phyloP scores from a whole-genome alignment of 1,140 invertebrate species.

The Neotoxoptera formosana region DNA sequence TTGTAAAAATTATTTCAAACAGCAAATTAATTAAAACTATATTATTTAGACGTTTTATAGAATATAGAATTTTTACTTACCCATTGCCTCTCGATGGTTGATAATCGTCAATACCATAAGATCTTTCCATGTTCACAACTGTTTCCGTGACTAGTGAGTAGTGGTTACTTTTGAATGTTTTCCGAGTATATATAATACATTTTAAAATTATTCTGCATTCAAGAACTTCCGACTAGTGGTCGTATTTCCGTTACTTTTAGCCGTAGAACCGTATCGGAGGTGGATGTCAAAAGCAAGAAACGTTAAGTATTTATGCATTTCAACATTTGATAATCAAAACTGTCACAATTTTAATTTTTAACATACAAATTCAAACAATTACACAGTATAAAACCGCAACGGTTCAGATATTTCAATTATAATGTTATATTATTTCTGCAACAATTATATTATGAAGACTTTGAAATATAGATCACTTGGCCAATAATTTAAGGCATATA shows the following conservation, averaged over 20 bases:
- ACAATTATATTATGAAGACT: background rate
- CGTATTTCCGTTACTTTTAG: conserved; percentile 20
- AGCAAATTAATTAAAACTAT: background rate
- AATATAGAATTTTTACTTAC: conserved; percentile 11
- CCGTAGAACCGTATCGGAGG: conserved; percentile 33
- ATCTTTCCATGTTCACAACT: conserved; percentile 6
- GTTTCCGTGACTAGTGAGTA: conserved; percentile 13
- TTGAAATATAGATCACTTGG: conserved; percentile 4
- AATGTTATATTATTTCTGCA: background rate
- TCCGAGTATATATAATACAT: background rate
- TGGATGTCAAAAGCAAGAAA: conserved; percentile 36
- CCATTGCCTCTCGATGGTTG: conserved; percentile 17
- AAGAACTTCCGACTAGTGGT: background rate
- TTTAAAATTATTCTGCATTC: background rate
- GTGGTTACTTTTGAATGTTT: background rate
- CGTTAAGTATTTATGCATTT: background rate
- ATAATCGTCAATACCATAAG: conserved; percentile 45
- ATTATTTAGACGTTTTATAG: background rate
- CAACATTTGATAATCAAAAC: conserved; percentile 11
- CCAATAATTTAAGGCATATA: background rate
- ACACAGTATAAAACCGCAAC: background rate
- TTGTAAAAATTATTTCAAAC: background rate
- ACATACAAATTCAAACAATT: background rate
- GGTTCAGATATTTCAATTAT: conserved; percentile 22
- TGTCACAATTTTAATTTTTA: background rate